A percentile compares a stretch with the other conserved stretches of the same genome.
Conservation (phyloP, 1,140 invertebrate genomes). For the Drosophila gunungcola region DNA sequence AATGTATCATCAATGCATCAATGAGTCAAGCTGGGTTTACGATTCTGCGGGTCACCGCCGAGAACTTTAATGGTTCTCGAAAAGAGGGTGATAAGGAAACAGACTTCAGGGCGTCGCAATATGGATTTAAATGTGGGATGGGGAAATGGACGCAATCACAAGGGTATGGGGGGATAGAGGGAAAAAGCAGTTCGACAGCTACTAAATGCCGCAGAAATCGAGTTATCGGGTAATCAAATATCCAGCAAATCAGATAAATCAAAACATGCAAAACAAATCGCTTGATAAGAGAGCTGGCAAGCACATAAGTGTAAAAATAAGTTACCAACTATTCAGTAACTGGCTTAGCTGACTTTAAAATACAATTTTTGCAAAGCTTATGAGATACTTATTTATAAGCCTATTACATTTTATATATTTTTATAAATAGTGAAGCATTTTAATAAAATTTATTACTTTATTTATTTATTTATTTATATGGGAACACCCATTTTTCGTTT, state of each 20-base stretch:
- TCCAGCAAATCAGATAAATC: slow-evolving; percentile 69
- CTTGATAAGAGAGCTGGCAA: slow-evolving; percentile 58
- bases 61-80: slow-evolving; percentile 53
- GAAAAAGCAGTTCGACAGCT: slow-evolving; percentile 19
- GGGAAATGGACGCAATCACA: slow-evolving; percentile 1
- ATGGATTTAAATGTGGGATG: neutral
- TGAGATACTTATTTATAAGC: too few species aligned
- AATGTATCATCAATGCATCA: slow-evolving; percentile 29
- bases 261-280: slow-evolving; percentile 78
- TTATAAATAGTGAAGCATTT: too few species aligned
- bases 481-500: too few species aligned
- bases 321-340: neutral
- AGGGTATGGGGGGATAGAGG: neutral
- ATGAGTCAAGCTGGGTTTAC: slow-evolving; percentile 54
- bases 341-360: neutral
- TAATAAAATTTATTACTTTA: too few species aligned
- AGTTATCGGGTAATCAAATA: slow-evolving; percentile 49
- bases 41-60: slow-evolving; percentile 43
- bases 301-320: slow-evolving; percentile 1
- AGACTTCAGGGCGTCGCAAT: slow-evolving; percentile 67
- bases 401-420: too few species aligned
- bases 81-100: slow-evolving; percentile 50
- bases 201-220: slow-evolving; percentile 52
- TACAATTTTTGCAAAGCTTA: neutral
- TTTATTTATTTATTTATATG: too few species aligned